phyloP scores from a whole-genome alignment of 1,140 invertebrate species.

The Drosophila orena region DNA sequence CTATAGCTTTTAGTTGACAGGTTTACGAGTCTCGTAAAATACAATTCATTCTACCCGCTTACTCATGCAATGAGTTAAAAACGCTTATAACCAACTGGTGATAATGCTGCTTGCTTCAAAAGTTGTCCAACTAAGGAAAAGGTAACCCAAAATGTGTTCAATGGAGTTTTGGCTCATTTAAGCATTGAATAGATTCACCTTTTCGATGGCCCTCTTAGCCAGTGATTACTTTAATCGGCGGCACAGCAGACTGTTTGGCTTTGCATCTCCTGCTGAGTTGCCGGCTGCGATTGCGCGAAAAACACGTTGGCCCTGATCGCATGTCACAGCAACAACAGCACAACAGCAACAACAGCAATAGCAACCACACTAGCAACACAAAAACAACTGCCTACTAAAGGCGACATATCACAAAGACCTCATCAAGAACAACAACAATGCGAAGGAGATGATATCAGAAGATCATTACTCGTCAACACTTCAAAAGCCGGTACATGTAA shows the following conservation, averaged over 20 bases:
- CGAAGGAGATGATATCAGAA: constrained; percentile 30
- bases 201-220: not conserved
- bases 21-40: not conserved
- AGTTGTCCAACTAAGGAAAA: too few relatives aligned
- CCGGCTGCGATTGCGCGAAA: constrained; percentile 45
- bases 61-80: not conserved
- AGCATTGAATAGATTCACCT: too few relatives aligned
- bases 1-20: too few relatives aligned
- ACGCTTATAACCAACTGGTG: too few relatives aligned
- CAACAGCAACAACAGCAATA: constrained; percentile 5
- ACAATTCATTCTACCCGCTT: not conserved
- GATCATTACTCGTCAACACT: constrained; percentile 7
- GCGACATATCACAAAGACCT: constrained; percentile 6
- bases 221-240: not conserved
- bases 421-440: constrained; percentile 1
- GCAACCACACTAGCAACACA: constrained; percentile 2
- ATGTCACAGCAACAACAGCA: constrained; percentile 11
- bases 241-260: constrained; percentile 18
- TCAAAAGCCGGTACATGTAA: not conserved
- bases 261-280: constrained; percentile 42
- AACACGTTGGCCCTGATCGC: constrained; percentile 69
- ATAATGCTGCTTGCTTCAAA: too few relatives aligned
- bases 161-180: too few relatives aligned
- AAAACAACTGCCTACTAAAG: not conserved
- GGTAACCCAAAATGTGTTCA: too few relatives aligned